A percentile compares a stretch with the other conserved stretches of the same genome.
These are phyloP conservation scores for Luidia sarsii DNA, from an alignment of 53 echinoderm and acorn worm genomes.

Conservation along the genomic window DNA sequence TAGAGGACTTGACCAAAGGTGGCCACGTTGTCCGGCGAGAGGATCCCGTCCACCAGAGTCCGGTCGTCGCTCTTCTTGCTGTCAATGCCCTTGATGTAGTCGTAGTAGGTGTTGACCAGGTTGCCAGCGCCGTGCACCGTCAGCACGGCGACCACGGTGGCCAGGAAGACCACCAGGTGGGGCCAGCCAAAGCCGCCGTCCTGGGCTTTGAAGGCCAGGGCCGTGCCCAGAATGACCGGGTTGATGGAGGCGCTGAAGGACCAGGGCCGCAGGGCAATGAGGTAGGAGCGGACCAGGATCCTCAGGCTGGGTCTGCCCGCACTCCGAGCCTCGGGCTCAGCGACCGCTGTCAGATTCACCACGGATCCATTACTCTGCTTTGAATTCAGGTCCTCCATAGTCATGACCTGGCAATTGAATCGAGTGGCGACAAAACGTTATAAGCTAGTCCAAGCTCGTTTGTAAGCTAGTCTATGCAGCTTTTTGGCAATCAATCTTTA, in stretches of 20 bases:
- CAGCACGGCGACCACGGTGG: conserved; percentile 81
- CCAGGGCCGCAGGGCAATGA: conserved; percentile 84
- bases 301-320: conserved; percentile 7
- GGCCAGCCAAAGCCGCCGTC: not conserved
- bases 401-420: no score
- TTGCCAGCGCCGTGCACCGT: conserved; percentile 97
- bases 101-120: conserved; percentile 94
- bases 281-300: conserved; percentile 50
- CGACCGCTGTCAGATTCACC: conserved; percentile 22
- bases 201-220: conserved; percentile 73
- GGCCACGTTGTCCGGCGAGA: conserved; percentile 79
- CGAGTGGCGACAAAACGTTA: no score
- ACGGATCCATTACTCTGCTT: conserved; percentile 5
- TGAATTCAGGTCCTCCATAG: conserved; percentile 10
- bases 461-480: no score
- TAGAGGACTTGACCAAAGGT: conserved; percentile 87
- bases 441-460: no score
- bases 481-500: no score
- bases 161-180: conserved; percentile 58
- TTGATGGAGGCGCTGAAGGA: conserved; percentile 90
- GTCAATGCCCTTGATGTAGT: conserved; percentile 92
- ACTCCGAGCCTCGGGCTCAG: not conserved
- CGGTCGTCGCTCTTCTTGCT: conserved; percentile 94
- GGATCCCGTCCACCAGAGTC: conserved; percentile 83
- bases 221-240: conserved; percentile 80